Evolutionary conservation across 53 echinoderm and acorn worm species (phyloP), one percentile per base, ranked within the genome.

Genomic region (Zoroaster sp.): DNA sequence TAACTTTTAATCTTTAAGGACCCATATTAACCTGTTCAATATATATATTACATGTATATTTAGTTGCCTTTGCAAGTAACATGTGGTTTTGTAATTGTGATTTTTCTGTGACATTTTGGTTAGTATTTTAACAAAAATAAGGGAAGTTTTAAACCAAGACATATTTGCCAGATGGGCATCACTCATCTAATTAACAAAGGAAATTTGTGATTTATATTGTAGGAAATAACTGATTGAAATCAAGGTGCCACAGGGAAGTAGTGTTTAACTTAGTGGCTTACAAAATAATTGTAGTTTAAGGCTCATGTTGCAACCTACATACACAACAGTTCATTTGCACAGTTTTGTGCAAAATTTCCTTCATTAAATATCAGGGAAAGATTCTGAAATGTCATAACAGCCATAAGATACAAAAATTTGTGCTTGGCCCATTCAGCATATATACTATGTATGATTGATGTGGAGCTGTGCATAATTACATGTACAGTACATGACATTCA

Each of bases 181-280:
- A 46, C 31, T 43, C 23, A 47, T 45, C 59, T 79, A 79, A 79
- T 79, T 79, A 63, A 78, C 10, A 46, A 7, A 59, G 78, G 78
- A 78, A 78, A 78, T 59, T 55, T 78, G 78, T 38, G 15, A 78
- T 78, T 59, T 78, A 20, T 78, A 21, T 36, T 30, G 15, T 45
- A 78, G 78, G 78, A 78, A 78, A 78, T 39, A 78, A 78, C 78
- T 78, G 30, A 45, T 59, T 78, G 74, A 76, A 76, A 28, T 51
- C 30, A 49, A 44, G 34, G 31, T 76, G 28, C 47, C 35, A 47
- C 76, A 51, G 51, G 76, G 47, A 76, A 76, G 51, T 51, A 47
- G 76, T 47, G 76, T 15, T 76, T 76, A 76, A 9, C 63, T 1
- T 59, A 8, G 55, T 54, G 63, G 63, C 63, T 59, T 59, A 59